Evolutionary conservation across 2,888 invertebrate species (phyloP), one percentile per base, ranked within the genome.

Genomic region (Seira ritae): DNA sequence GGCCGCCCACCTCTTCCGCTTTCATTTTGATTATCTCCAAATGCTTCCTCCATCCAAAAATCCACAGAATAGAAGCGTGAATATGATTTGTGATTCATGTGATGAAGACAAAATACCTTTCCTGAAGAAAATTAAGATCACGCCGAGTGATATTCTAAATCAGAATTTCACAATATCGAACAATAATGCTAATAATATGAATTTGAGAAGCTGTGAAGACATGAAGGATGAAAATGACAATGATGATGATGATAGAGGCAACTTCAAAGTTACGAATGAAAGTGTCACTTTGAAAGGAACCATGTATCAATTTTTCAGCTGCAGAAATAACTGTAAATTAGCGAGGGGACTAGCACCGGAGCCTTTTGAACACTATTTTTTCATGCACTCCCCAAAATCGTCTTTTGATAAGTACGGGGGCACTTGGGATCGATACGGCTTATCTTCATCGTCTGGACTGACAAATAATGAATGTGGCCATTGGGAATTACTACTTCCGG

Each of bases 21-120:
- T 86, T 42, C 86, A 86, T 69, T 81, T 81, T 69, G 86, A 86
- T 66, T 85, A 80, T 65, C 24, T 86, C 1, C 73, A 79, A 65
- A 31, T 42, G 8, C 37, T 75, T 10, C 2, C 42, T 1, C 66
- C 15, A 12, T 2, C 66, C 2, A 23, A 15, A 22, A 22, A 20
- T 17, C 31, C 3, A 8, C 31, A 31, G 19, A 20, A 15, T n/a
- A 12, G 4, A 37, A 1, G 23, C 2, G 42, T 17, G 12, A 24
- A 37, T 60, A 42, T 42, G 12, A 12, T 42, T 42, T 42, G 6
- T 42, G 6, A n/a, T n/a, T n/a, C n/a, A n/a, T n/a, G n/a, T n/a
- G n/a, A 31, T 31, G 31, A 31, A 31, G 31, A 31, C 3, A 8
- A 31, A 31, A 31, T 8, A 8, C 31, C 31, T 31, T 31, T 31